Conservation (phyloP, 1,140 invertebrate species). For the Drosophila mojavensis region DNA sequence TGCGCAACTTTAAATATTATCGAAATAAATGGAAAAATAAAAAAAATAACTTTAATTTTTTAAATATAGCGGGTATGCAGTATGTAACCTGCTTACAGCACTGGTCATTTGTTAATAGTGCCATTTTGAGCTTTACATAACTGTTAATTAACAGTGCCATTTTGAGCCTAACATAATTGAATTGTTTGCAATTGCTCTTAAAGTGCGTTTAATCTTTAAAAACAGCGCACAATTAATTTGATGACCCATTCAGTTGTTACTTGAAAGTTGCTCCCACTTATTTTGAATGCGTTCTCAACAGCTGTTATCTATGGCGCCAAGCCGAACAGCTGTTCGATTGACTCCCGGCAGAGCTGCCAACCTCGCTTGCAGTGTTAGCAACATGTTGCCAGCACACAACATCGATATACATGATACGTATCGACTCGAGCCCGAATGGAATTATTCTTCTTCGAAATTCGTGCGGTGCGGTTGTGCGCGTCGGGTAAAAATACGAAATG, state of each 20-base stretch:
- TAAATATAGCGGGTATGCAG: not conserved
- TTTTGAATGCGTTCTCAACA: not conserved
- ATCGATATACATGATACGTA: conserved; percentile 20
- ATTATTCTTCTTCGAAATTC: conserved; percentile 39
- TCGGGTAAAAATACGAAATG: conserved; percentile 15
- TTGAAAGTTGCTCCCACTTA: not conserved
- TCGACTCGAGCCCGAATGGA: conserved; percentile 4
- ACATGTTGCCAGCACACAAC: conserved; percentile 12
- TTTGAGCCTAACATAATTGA: conserved; percentile 3
- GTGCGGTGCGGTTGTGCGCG: conserved; percentile 33
- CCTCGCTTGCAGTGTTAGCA: not conserved
- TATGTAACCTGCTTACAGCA: not conserved
- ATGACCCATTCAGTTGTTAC: no score
- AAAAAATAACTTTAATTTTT: not conserved
- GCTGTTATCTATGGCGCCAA: not conserved
- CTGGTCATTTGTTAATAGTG: conserved; percentile 1
- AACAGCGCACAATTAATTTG: no score
- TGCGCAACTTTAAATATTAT: conserved; percentile 45
- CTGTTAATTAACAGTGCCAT: conserved; percentile 7
- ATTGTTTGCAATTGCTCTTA: not conserved
- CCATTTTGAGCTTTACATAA: conserved; percentile 11
- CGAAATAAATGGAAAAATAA: conserved; percentile 46
- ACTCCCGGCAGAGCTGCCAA: conserved; percentile 4
- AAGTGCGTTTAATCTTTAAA: no score
- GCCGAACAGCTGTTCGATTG: not conserved